Base-by-base conservation (phyloP, 2,888 invertebrate genomes). In the Antitype chi region DNA sequence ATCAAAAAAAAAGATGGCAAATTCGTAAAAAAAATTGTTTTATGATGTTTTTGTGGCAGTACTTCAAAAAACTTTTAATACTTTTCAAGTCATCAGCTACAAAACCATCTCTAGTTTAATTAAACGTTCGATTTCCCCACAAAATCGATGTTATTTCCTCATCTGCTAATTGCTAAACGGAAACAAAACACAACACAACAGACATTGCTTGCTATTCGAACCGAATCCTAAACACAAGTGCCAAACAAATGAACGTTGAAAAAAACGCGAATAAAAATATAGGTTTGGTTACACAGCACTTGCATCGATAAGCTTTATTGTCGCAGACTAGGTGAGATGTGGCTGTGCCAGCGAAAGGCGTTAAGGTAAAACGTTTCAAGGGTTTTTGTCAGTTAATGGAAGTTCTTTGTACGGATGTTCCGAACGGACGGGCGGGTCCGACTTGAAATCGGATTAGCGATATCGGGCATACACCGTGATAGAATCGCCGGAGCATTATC, bases 341-440 rank as follows among this genome's bases (percentile, higher is more conserved):
- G 86, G 85, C 82, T 74, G 70, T 81, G 79, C 83, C 84, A 83
- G 76, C 88, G 78, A 87, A 90, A 91, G 91, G 90, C 87, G 91
- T 90, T 86, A 91, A 92, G 90, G 92, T 92, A 89, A 90, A 92
- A 90, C 89, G 89, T 89, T 93, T 91, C 90, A 90, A 91, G 92
- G 90, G 89, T 89, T 94, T 95, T 94, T 95, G 93, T 91, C 93
- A 93, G 94, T 93, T 96, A 96, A 96, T 96, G 96, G 96, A 96
- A 96, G 94, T 95, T 96, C 96, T 96, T 96, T 96, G 96, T 96
- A 94, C 94, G 93, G 92, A 93, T 93, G 93, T 94, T 95, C 93
- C 92, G 92, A 93, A 91, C 91, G 94, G 92, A 91, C 93, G 94
- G 90, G 89, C 93, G 84, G 89, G 92, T 90, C 89, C 92, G 93